These are phyloP conservation scores for Pollenia amentaria DNA, from an alignment of 2,888 invertebrate species.

Conservation along the genomic window DNA sequence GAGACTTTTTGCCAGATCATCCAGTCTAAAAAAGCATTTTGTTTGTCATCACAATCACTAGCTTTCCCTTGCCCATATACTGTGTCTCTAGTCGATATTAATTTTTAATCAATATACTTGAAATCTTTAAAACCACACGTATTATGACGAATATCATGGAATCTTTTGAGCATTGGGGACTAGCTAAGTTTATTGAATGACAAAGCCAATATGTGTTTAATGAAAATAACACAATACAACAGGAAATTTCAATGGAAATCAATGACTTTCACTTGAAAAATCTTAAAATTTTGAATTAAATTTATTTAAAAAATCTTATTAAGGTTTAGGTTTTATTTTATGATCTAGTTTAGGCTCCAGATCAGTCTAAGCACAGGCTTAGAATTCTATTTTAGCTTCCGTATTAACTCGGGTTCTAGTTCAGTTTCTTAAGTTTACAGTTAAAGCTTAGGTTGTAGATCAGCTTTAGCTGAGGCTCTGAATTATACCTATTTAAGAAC, in stretches of 20 bases:
- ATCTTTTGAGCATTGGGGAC: slow-evolving; percentile 11
- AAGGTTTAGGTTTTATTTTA: no score
- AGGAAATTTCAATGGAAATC: not conserved
- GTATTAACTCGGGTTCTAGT: no score
- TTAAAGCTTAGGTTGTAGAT: no score
- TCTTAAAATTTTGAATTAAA: no score
- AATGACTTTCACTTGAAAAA: not conserved
- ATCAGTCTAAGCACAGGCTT: no score
- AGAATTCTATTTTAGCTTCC: no score
- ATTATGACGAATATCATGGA: slow-evolving; percentile 31
- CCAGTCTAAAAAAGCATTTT: slow-evolving; percentile 14
- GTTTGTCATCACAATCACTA: slow-evolving; percentile 20
- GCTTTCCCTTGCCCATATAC: not conserved
- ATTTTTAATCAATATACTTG: slow-evolving; percentile 48
- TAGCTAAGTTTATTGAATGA: not conserved
- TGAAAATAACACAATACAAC: slow-evolving; percentile 42
- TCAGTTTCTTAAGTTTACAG: no score
- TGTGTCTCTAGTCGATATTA: slow-evolving; percentile 4
- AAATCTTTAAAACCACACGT: slow-evolving; percentile 62
- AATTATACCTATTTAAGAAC: no score
- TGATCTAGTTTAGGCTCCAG: no score
- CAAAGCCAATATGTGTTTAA: slow-evolving; percentile 27
- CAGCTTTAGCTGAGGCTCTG: no score
- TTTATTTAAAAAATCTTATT: no score
- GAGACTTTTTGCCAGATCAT: slow-evolving; percentile 55